Percentiles rank a stretch among this genome's conserved stretches.
Evolutionary conservation across 2,888 invertebrate genomes (phyloP).

Genomic region (Theristus sp.): DNA sequence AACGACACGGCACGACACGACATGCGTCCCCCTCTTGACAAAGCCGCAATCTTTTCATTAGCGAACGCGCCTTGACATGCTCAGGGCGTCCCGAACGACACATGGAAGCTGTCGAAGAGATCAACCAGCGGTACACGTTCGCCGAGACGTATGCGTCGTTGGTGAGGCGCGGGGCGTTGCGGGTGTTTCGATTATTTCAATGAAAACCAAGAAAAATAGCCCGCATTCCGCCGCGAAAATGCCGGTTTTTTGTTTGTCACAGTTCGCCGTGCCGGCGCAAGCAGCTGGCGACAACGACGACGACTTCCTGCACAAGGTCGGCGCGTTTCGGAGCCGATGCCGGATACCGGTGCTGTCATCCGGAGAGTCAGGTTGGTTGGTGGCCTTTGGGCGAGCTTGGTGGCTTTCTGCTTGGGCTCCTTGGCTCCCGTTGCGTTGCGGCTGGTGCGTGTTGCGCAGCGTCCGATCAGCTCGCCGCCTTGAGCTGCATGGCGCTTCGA

Average conservation of each 20-base stretch:
- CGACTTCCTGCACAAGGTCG: conserved; percentile 65
- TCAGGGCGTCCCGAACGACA: conserved; percentile 69
- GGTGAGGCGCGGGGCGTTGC: conserved; percentile 24
- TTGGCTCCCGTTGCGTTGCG: too few species aligned
- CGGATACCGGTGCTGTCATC: conserved; percentile 64
- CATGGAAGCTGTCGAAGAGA: conserved; percentile 83
- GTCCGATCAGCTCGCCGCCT: too few species aligned
- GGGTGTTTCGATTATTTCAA: too few species aligned
- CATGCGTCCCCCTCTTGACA: too few species aligned
- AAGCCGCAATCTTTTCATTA: too few species aligned
- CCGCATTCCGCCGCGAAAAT: background rate
- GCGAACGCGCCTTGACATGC: conserved; percentile 14
- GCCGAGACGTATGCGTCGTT: conserved; percentile 91
- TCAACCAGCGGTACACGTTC: conserved; percentile 76
- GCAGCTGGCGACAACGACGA: conserved; percentile 46
- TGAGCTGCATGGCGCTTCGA: too few species aligned
- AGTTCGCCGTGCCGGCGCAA: conserved; percentile 74
- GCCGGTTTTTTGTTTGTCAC: too few species aligned
- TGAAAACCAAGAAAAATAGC: too few species aligned
- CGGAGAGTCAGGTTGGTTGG: conserved; percentile 82
- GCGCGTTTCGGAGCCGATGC: conserved; percentile 49
- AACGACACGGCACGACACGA: too few species aligned
- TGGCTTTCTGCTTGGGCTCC: too few species aligned
- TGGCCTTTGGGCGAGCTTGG: too few species aligned
- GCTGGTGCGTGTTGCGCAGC: too few species aligned